Evolutionary conservation across 1,140 invertebrate genomes (phyloP), one percentile per base, ranked within the genome.

Genomic region (Drosophila pallidifrons): DNA sequence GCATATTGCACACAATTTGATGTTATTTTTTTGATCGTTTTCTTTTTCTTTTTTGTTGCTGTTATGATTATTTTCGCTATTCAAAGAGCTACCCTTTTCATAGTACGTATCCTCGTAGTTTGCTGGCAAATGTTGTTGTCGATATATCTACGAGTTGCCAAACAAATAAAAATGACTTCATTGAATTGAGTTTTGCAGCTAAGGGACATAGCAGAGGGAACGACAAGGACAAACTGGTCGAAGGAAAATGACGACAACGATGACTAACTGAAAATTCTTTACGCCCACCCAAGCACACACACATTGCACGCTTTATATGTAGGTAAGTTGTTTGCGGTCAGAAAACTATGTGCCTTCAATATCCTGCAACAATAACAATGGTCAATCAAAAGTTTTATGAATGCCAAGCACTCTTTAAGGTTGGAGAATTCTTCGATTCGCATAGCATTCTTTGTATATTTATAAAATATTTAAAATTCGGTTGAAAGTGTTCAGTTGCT

Each of bases 101-200:
- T 25, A 55, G 73, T 41, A n/a, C 10, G 3, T 41, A 41, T 41
- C 3, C 38, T 41, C 11, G 51, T 52, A 66, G 79, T 65, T 77
- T 64, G 54, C 63, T 76, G 69, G 45, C 3, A 25, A 25, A 25
- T 77, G 58, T 58, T 74, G 46, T 60, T 65, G 64, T 41, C 69
- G 64, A 77, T 78, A 41, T 77, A 47, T 75, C 65, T 86, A 75
- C 75, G 76, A 82, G 70, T 87, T 83, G 83, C 58, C 81, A 83
- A 89, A 89, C 85, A 88, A 89, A 88, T 85, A 88, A 83, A 83
- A 88, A 74, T 88, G 85, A 89, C 80, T 89, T 88, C 67, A 88
- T 83, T 88, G 81, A 83, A 88, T 89, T 83, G 83, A 83, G 74
- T 89, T 88, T 65, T 75, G 70, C 64, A 69, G 73, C 65, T 63